Base-by-base conservation (phyloP, 1,140 invertebrate genomes). In the Ylistrum balloti region DNA sequence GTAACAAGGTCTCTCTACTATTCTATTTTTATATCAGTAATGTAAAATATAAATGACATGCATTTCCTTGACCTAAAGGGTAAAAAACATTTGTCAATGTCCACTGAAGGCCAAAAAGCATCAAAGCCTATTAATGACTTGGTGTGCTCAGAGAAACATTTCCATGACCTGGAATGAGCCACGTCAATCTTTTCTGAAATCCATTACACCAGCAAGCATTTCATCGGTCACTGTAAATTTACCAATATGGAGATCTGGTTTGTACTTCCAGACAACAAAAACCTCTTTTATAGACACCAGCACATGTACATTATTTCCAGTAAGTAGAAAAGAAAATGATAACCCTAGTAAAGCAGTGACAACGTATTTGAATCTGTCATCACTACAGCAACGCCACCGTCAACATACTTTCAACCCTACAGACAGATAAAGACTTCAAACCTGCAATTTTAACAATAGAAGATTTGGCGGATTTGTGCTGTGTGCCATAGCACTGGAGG, bases 341-440 rank as follows among this genome's bases (percentile, higher is more conserved):
- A 74, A 74, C 56, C 56, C 56, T 74, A n/a, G 17, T 15, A 45
- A 45, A 17, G 17, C 9, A 45, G 41, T 74, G n/a, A 74, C 56
- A 74, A 74, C 56, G 5, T 9, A 74, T 28, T 74, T 74, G 56
- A 74, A 74, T 74, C n/a, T 74, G 56, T 74, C n/a, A n/a, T 5
- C 56, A 74, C 56, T n/a, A 74, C 0, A 28, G 13, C n/a, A n/a
- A 74, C 56, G 22, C 56, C 5, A 28, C 56, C n/a, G 7, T n/a
- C 11, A 22, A 28, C 5, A n/a, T 74, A 74, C 22, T 9, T 28
- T n/a, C 22, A 74, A 74, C 56, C 56, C 13, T 17, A 28, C 56
- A 74, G 56, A 74, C 56, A 74, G 56, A 74, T 74, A n/a, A 74
- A 74, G 56, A 74, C 28, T 74, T 74, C 56, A 74, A 74, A 74